These are phyloP conservation scores for Drosophila jambulina DNA, from an alignment of 1,140 invertebrate genomes.

Conservation along the genomic window DNA sequence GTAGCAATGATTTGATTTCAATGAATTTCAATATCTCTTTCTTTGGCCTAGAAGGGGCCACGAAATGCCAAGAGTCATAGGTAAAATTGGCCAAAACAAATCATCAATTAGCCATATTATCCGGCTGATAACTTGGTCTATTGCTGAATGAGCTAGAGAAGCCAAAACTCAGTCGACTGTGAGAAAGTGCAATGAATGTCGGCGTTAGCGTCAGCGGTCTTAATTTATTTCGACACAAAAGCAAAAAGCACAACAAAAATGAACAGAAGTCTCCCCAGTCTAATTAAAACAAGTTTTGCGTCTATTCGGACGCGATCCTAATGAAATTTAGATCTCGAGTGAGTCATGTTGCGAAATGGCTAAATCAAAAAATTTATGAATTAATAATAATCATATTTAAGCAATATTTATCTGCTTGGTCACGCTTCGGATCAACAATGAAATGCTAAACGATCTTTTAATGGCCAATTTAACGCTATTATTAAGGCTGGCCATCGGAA, in stretches of 20 bases:
- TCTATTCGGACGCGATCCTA: slow-evolving; percentile 18
- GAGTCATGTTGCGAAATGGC: slow-evolving; percentile 34
- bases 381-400: slow-evolving; percentile 48
- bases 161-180: slow-evolving; percentile 26
- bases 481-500: slow-evolving; percentile 45
- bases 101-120: slow-evolving; percentile 25
- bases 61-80: slow-evolving; percentile 10
- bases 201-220: slow-evolving; percentile 13
- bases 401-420: slow-evolving; percentile 47
- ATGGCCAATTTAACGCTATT: slow-evolving; percentile 72
- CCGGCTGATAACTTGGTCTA: slow-evolving; percentile 2
- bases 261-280: slow-evolving; percentile 29
- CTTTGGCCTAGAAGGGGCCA: slow-evolving; percentile 1
- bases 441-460: slow-evolving; percentile 68
- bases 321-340: slow-evolving; percentile 26
- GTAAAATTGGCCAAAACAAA: slow-evolving; percentile 26
- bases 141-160: slow-evolving; percentile 23
- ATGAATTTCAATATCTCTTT: slow-evolving; percentile 25
- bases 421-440: slow-evolving; percentile 57
- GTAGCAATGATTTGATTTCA: slow-evolving; percentile 22
- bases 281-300: slow-evolving; percentile 53
- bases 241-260: not conserved
- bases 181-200: slow-evolving; percentile 61
- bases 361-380: slow-evolving; percentile 31
- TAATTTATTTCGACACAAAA: slow-evolving; percentile 49